A percentile compares a stretch with the other conserved stretches of the same genome.
Evolutionary conservation across 2,797 vertebrate genomes (phyloP).

Genomic region (Microhierax caerulescens): DNA sequence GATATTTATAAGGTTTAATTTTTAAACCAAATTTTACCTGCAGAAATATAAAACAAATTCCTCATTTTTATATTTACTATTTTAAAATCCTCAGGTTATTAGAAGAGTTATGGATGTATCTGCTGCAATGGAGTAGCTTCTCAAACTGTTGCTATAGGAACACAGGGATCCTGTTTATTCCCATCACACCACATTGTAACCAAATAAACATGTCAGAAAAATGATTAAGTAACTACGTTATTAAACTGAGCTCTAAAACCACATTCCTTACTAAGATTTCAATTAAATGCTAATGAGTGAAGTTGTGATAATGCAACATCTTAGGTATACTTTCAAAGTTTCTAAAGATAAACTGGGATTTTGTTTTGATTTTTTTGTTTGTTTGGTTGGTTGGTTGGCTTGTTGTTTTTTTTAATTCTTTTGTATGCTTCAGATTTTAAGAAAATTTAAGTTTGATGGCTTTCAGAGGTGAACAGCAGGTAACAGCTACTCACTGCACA

Average conservation of each 20-base stretch:
- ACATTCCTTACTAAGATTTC: not conserved
- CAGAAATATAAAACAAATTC: not conserved
- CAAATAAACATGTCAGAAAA: not conserved
- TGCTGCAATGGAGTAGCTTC: not conserved
- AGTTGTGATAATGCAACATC: not conserved
- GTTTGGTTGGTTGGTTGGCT: not conserved
- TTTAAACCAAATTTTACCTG: not conserved
- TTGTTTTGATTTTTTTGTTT: not conserved
- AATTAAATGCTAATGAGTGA: not conserved
- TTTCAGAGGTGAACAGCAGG: not conserved
- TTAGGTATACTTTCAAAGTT: not conserved
- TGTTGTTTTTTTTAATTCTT: not conserved
- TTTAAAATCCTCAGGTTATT: not conserved
- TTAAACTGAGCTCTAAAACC: not conserved
- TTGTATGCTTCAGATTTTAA: not conserved
- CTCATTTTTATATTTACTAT: not conserved
- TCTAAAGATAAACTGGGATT: not conserved
- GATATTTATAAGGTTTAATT: not conserved
- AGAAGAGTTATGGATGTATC: not conserved
- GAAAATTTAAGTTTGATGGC: not conserved
- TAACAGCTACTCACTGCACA: not conserved
- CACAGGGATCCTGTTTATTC: not conserved
- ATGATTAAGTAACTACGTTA: not conserved
- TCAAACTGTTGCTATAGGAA: constrained; percentile 34
- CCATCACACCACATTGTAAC: not conserved